Percentiles rank a stretch among this genome's conserved stretches.
Evolutionary conservation across 2,797 vertebrate species (phyloP).

Genomic region (Sebastes glaucus): DNA sequence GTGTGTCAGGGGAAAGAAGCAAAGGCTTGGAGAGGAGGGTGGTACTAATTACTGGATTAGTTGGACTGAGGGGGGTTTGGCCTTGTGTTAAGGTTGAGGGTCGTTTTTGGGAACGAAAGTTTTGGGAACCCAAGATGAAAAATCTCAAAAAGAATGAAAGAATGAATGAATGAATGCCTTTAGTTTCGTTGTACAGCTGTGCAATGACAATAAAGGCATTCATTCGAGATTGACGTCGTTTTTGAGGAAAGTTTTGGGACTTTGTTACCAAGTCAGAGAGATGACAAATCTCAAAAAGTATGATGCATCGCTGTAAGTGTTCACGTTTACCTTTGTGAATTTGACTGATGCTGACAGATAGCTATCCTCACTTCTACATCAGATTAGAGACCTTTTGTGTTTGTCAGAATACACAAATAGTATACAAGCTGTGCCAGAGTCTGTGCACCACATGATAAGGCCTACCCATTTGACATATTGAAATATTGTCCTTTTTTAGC

Average conservation of each 20-base stretch:
- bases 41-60: conserved; percentile 28
- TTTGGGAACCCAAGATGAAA: neutral
- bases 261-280: too few species aligned
- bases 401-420: conserved; percentile 24
- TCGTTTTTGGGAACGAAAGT: neutral
- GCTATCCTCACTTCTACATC: conserved; percentile 15
- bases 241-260: too few species aligned
- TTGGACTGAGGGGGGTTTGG: neutral
- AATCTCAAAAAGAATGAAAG: too few species aligned
- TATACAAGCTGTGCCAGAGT: conserved; percentile 22
- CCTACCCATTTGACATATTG: conserved; percentile 34
- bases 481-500: conserved; percentile 42
- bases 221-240: too few species aligned
- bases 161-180: too few species aligned
- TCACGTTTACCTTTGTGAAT: conserved; percentile 21
- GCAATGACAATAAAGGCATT: too few species aligned
- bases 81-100: neutral
- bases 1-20: conserved; percentile 24
- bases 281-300: neutral
- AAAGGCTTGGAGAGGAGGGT: neutral
- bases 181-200: too few species aligned
- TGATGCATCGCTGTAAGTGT: neutral
- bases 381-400: conserved; percentile 28
- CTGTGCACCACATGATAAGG: conserved; percentile 56
- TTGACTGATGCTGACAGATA: conserved; percentile 19